These are phyloP conservation scores for Styela plicata DNA, from an alignment of 23 tunicate genomes.

Conservation along the genomic window DNA sequence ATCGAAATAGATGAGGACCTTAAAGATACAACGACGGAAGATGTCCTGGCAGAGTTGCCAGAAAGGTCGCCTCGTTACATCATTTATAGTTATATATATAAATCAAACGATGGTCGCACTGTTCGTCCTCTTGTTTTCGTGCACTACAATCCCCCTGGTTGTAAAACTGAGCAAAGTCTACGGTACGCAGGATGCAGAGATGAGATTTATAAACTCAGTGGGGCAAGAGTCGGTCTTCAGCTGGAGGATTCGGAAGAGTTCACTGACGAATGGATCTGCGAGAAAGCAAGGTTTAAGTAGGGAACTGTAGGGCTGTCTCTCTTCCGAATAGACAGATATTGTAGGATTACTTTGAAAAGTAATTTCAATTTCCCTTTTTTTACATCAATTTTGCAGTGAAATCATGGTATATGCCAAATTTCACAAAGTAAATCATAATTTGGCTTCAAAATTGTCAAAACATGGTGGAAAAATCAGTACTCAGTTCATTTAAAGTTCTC, in stretches of 20 bases:
- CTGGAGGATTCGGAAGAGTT: constrained; percentile 1
- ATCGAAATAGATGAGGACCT: constrained; percentile 51
- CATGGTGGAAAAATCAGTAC: too few relatives aligned
- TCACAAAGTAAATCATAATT: too few relatives aligned
- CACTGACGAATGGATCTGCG: constrained; percentile 22
- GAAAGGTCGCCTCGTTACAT: constrained; percentile 71
- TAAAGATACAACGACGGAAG: constrained; percentile 61
- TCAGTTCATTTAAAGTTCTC: too few relatives aligned
- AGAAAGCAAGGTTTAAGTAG: not conserved
- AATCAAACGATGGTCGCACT: constrained; percentile 56
- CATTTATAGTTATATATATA: constrained; percentile 52
- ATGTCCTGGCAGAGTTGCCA: constrained; percentile 66
- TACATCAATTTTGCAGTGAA: too few relatives aligned
- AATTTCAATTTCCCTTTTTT: too few relatives aligned
- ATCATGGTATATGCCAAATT: too few relatives aligned
- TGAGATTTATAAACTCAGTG: constrained; percentile 34
- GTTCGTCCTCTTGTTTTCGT: constrained; percentile 58
- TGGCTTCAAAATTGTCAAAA: too few relatives aligned
- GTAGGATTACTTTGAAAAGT: too few relatives aligned
- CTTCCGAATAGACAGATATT: too few relatives aligned
- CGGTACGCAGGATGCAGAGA: constrained; percentile 60
- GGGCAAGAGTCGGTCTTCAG: not conserved
- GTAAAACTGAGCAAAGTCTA: constrained; percentile 43
- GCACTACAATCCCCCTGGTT: constrained; percentile 56
- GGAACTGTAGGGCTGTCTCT: too few relatives aligned